Percentiles rank a stretch among this genome's conserved stretches.
phyloP scores from a whole-genome alignment of 1,140 invertebrate genomes.

The Caenorhabditis elegans region DNA sequence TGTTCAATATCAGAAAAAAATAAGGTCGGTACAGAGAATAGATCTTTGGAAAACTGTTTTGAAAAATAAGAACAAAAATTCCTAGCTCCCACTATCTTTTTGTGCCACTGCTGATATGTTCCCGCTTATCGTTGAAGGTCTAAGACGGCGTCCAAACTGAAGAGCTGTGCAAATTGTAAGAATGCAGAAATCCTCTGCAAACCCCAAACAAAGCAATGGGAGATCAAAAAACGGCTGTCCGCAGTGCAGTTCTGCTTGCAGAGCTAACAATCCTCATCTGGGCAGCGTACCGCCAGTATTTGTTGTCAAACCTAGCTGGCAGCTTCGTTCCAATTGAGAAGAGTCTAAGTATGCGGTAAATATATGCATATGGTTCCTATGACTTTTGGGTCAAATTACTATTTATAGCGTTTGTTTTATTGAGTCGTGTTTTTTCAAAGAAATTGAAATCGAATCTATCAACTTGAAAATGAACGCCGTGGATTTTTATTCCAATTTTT shows the following conservation, averaged over 20 bases:
- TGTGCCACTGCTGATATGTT: no score
- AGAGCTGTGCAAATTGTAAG: background rate
- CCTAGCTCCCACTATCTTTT: no score
- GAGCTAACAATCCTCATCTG: background rate
- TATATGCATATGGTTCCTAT: background rate
- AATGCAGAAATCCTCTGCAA: background rate
- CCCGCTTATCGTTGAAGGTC: no score
- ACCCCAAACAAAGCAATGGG: background rate
- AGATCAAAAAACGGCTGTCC: background rate
- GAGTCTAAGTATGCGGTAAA: background rate
- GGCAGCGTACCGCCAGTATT: background rate
- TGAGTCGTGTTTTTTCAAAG: no score
- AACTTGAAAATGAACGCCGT: no score
- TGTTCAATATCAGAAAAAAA: no score
- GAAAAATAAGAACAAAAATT: no score
- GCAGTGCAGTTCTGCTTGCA: slow-evolving; percentile 4
- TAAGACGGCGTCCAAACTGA: background rate
- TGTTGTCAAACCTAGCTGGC: background rate
- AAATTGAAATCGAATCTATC: no score
- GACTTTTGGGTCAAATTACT: background rate
- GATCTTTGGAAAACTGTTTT: no score
- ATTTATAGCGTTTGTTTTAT: no score
- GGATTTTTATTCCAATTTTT: no score
- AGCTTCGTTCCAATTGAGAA: background rate
- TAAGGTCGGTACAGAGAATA: no score